Evolutionary conservation across 2,888 invertebrate species (phyloP), one percentile per base, ranked within the genome.

Genomic region (Nomada hirtipes): DNA sequence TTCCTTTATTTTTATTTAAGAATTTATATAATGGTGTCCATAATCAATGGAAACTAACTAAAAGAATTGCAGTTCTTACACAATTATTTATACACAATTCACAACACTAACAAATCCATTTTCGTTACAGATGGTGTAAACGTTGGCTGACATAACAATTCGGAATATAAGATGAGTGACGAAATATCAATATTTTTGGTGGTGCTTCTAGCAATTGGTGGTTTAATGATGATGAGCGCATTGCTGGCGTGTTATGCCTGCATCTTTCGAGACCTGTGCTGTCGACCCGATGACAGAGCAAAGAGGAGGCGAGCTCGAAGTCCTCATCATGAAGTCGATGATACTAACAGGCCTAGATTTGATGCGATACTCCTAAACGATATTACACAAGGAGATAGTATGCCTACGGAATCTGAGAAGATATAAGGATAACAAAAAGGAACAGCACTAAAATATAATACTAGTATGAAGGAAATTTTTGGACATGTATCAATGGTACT

Each of bases 241-340:
- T 91, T 96, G n/a, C 94, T 96, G 0, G 94, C 95, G 91, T 96
- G 96, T 91, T 96, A 96, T 92, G 95, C 95, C 9, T 96, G 96
- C 89, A 96, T 96, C 20, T 95, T 96, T 79, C 94, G 95, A 71
- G 94, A 96, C 85, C 94, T 96, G 4, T 96, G 96, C 90, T 96
- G 96, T 83, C 95, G 91, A 57, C 78, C 82, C 0, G 89, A 84
- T 23, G 95, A 68, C 59, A 90, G 85, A 94, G 94, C 36, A 91
- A 95, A n/a, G 92, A 94, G 86, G 94, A 95, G 89, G 91, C 94
- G 83, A 76, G 82, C 88, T 86, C 93, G 80, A 93, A 94, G 18
- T 89, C 92, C 89, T 93, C 90, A 70, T 11, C 65, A 91, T 92
- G 89, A 93, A 93, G 88, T 89, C 2, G 89, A 87, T 20, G 90